phyloP scores from a whole-genome alignment of 1,140 invertebrate genomes.

The Caenorhabditis briggsae region DNA sequence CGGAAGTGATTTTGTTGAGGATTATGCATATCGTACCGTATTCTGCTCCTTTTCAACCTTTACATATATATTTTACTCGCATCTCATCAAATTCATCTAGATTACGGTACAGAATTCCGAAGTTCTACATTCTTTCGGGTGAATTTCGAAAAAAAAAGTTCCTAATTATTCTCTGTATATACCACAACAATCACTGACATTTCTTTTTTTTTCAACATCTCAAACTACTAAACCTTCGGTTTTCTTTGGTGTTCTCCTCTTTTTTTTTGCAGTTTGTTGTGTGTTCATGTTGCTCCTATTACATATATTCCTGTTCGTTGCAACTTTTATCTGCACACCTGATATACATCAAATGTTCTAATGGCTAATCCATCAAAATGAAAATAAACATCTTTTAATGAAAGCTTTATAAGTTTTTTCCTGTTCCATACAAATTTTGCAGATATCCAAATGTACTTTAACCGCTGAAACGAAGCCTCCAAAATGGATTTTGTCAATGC shows the following conservation, averaged over 20 bases:
- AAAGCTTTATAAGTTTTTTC: background rate
- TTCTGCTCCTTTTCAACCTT: background rate
- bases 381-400: background rate
- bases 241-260: background rate
- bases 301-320: background rate
- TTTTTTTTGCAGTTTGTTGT: conserved; percentile 9
- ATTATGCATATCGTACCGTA: background rate
- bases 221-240: background rate
- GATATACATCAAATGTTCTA: too few relatives aligned
- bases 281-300: conserved; percentile 16
- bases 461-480: conserved; percentile 18
- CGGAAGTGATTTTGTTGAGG: conserved; percentile 1
- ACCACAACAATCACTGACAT: background rate
- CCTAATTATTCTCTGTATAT: background rate
- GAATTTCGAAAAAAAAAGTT: background rate
- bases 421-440: background rate
- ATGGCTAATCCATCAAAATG: too few relatives aligned
- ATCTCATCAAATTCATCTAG: background rate
- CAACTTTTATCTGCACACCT: too few relatives aligned
- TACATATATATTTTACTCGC: background rate
- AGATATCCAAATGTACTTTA: conserved; percentile 27
- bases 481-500: conserved; percentile 23
- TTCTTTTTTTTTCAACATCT: background rate
- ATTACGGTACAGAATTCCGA: background rate
- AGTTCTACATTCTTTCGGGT: background rate